Evolutionary conservation across 2,888 invertebrate species (phyloP).

Genomic region (Mesochorus sp.): DNA sequence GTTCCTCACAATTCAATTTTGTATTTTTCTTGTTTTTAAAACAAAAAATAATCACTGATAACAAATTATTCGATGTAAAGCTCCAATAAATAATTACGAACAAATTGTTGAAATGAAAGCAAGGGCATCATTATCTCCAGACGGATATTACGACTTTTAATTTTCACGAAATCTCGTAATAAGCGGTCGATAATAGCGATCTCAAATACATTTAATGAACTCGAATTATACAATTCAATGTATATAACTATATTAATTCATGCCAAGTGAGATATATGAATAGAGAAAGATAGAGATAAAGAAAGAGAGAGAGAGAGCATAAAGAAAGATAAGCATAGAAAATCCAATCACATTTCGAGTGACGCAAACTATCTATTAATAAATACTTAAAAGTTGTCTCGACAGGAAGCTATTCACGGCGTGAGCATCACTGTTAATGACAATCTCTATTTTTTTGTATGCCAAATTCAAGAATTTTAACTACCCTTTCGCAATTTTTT

Average conservation of each 20-base stretch:
- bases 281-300: background rate
- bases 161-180: slow-evolving; percentile 25
- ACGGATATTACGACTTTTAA: slow-evolving; percentile 21
- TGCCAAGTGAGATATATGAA: background rate
- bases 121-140: slow-evolving; percentile 32
- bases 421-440: background rate
- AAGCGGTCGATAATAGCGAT: slow-evolving; percentile 1
- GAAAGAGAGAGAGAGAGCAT: background rate
- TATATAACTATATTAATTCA: background rate
- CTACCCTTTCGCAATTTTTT: no score
- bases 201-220: background rate
- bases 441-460: no score
- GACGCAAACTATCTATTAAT: slow-evolving; percentile 53
- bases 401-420: background rate
- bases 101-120: background rate
- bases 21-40: no score
- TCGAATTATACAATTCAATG: background rate
- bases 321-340: slow-evolving; percentile 18
- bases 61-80: no score
- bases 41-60: no score
- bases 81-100: background rate
- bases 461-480: no score
- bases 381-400: slow-evolving; percentile 24
- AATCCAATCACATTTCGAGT: slow-evolving; percentile 26
- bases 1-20: no score